Base-by-base conservation (phyloP, 2,113 vertebrate species). In the Entomyzon cyanotis region DNA sequence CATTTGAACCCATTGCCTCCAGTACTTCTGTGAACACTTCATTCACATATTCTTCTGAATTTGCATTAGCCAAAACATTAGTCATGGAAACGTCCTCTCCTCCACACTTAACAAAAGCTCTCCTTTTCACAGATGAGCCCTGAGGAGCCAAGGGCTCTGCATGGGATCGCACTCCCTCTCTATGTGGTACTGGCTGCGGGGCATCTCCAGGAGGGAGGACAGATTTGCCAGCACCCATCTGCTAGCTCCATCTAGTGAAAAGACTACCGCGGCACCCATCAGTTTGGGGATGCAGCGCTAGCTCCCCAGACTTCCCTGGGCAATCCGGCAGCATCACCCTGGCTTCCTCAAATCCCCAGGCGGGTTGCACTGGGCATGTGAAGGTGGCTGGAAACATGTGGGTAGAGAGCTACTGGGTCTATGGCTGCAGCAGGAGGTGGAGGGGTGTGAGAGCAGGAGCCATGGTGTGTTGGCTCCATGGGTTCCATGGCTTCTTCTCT, bases 231-330 rank as follows among this genome's bases (percentile, higher is more conserved):
- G 94, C 81, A 79, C 79, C 70, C 94, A 95, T 82, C 69, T 11
- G 0, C 94, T 95, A 89, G 94, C 93, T 95, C 94, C 96, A 97
- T 85, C 95, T 96, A 95, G 94, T 95, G 95, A 94, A 86, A 90
- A 84, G 84, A 27, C 33, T 76, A n/a, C 75, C 1, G 0, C 0
- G 11, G 11, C 41, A 11, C 65, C 77, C 8, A 3, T 30, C 84
- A 64, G 37, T 58, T 1, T 39, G 74, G 77, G 69, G 39, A 47
- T 0, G 0, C 1, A 20, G 59, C 68, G 27, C 28, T 31, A 39
- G 50, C 11, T 62, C 60, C 25, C 33, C 59, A 46, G 27, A 8
- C 23, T 39, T 23, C 14, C 20, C 2, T 0, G 4, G 39, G 10
- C 2, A 47, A 47, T 8, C 47, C 47, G 60, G 27, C 23, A 74